phyloP scores from a whole-genome alignment of 2,797 vertebrate genomes.

The Vipera latastei region DNA sequence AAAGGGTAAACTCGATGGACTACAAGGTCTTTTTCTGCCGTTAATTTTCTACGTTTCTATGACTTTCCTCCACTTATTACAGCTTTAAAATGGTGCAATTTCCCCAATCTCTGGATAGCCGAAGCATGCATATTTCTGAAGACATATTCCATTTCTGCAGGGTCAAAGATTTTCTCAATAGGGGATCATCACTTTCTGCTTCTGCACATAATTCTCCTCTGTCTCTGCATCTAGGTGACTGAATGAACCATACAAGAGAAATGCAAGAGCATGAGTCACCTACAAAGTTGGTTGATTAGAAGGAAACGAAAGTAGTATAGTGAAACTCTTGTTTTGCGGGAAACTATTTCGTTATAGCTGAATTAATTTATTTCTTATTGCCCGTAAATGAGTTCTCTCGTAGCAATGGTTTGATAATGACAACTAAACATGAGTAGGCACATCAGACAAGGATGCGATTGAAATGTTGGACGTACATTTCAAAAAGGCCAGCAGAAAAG shows the following conservation, averaged over 20 bases:
- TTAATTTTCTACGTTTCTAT: background rate
- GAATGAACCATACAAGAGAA: background rate
- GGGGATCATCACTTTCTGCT: background rate
- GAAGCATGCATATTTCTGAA: background rate
- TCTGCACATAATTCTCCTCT: background rate
- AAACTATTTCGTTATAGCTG: background rate
- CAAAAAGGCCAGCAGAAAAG: constrained; percentile 1
- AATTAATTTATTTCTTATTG: background rate
- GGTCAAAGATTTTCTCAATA: background rate
- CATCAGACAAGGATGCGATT: background rate
- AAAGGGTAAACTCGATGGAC: background rate
- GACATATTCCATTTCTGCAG: background rate
- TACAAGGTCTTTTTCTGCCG: background rate
- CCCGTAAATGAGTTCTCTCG: too few species aligned
- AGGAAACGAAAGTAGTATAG: background rate
- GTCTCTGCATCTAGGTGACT: background rate
- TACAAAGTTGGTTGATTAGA: background rate
- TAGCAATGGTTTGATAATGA: background rate
- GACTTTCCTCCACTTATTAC: background rate
- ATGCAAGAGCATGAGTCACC: background rate
- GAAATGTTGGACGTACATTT: constrained; percentile 15
- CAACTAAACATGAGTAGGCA: background rate
- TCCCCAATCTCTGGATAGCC: background rate
- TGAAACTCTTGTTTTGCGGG: background rate
- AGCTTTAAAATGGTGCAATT: background rate